Evolutionary conservation across 1,140 invertebrate species (phyloP), one percentile per base, ranked within the genome.

Genomic region (Choristoneura fumiferana): DNA sequence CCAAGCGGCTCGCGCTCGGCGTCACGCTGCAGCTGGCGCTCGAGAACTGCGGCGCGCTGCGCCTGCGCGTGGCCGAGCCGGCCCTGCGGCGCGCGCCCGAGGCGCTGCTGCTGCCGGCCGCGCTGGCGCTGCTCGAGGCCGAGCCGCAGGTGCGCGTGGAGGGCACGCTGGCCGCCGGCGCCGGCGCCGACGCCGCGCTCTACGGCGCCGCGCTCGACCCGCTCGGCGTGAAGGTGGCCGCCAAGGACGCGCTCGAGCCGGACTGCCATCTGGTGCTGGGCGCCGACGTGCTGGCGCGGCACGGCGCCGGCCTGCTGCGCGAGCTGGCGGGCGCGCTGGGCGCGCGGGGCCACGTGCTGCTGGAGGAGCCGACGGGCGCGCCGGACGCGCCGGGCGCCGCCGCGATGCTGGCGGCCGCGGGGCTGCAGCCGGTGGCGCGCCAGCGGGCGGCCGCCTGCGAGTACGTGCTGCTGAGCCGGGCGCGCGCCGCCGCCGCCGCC

Each of bases 31-130:
- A 98, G 71, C 82, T 95, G 14, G 93, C 94, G 0, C 78, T 95
- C 10, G 97, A 98, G 87, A 99, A 98, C 78, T 92, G 90, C n/a
- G 80, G 91, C 14, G 90, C 92, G 0, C 73, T 93, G 0, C 95
- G 95, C 69, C 74, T 98, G 1, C 96, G 95, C 73, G 90, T 94
- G n/a, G 89, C 93, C 3, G 97, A 99, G 90, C 87, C 95, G 12
- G 91, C 91, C 18, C 90, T 91, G n/a, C 92, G 92, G 14, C 89
- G 92, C 53, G 85, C 92, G 10, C 83, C 91, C 0, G 95, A 95
- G 77, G 85, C 91, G 1, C 80, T 95, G 54, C 74, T 95, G 10
- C 82, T 91, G 12, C 91, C 93, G 0, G 65, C 76, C 0, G 69
- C 94, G 29, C 63, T 93, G 22, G 87, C 92, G 18, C 89, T 94